Conservation (phyloP, 37 sponge, comb jelly and placozoan genomes). For the Hormiphora californensis region DNA sequence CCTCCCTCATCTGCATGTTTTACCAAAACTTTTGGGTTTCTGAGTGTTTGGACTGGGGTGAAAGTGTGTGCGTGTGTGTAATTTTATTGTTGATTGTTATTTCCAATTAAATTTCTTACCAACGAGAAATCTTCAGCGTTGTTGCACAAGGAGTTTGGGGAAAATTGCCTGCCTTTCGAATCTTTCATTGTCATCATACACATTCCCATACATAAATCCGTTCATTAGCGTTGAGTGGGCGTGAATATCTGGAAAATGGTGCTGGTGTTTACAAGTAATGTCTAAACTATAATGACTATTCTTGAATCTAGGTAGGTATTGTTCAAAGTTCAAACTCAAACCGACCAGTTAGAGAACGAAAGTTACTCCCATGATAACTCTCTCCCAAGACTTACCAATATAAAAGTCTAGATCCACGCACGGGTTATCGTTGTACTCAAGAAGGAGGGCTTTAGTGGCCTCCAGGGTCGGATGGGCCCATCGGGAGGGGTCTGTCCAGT, state of each 20-base stretch:
- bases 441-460: slow-evolving; percentile 73
- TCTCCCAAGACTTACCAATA: slow-evolving; percentile 68
- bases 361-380: too few species aligned
- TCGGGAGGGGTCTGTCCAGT: slow-evolving; percentile 86
- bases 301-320: too few species aligned
- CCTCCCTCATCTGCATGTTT: too few species aligned
- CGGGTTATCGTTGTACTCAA: slow-evolving; percentile 70
- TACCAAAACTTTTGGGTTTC: too few species aligned
- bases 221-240: slow-evolving; percentile 92
- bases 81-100: too few species aligned
- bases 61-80: too few species aligned
- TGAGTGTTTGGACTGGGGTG: too few species aligned
- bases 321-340: too few species aligned
- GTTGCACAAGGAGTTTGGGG: slow-evolving; percentile 77
- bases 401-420: slow-evolving; percentile 83
- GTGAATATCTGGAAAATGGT: slow-evolving; percentile 72
- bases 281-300: too few species aligned
- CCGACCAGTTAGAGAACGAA: too few species aligned
- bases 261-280: too few species aligned
- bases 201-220: slow-evolving; percentile 96
- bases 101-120: too few species aligned
- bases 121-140: slow-evolving; percentile 86
- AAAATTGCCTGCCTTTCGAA: slow-evolving; percentile 81
- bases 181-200: slow-evolving; percentile 81
- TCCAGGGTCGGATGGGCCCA: slow-evolving; percentile 86